phyloP scores from a whole-genome alignment of 1,140 invertebrate genomes.

The Pseudomyrmex gracilis region DNA sequence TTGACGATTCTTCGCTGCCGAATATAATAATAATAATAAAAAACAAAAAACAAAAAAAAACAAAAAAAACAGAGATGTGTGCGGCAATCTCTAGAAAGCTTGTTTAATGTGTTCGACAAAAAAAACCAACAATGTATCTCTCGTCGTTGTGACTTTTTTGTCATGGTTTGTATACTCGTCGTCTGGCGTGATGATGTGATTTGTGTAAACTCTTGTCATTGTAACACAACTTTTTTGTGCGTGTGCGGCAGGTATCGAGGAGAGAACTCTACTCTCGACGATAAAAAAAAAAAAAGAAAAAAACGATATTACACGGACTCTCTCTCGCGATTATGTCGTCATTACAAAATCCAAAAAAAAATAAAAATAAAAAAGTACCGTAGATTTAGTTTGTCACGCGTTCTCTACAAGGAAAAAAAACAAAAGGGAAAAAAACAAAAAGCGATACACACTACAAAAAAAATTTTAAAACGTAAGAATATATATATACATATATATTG shows the following conservation, averaged over 20 bases:
- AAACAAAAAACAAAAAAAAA: not conserved
- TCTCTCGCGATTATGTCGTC: constrained; percentile 17
- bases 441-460: constrained; percentile 4
- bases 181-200: not conserved
- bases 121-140: not conserved
- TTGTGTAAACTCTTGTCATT: too few relatives aligned
- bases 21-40: too few relatives aligned
- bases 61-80: too few relatives aligned
- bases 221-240: constrained; percentile 13
- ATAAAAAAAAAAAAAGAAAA: too few relatives aligned
- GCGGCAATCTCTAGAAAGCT: constrained; percentile 10
- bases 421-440: too few relatives aligned
- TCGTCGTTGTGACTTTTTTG: constrained; percentile 45
- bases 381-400: constrained; percentile 34
- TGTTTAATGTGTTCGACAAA: constrained; percentile 44
- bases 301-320: not conserved
- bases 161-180: constrained; percentile 15
- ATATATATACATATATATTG: not conserved
- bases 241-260: constrained; percentile 10
- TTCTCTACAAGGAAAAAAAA: not conserved
- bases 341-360: not conserved
- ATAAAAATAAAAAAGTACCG: not conserved
- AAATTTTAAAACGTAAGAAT: not conserved
- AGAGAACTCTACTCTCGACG: too few relatives aligned
- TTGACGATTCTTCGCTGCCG: not conserved